Conservation (phyloP, 2,888 invertebrate species). For the Cryptosula pallasiana region DNA sequence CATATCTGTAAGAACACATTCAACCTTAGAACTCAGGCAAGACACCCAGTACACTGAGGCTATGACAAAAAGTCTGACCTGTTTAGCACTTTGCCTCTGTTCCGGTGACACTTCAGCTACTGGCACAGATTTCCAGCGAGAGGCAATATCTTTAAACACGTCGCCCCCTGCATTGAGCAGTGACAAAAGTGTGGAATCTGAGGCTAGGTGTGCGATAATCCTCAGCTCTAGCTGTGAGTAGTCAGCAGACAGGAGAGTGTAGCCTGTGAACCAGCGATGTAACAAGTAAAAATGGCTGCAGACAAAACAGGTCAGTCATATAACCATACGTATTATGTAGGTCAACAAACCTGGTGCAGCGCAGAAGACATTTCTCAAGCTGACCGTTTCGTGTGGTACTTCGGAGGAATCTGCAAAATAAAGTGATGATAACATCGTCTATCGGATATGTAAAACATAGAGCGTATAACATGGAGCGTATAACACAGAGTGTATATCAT, state of each 20-base stretch:
- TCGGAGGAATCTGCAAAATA: background rate
- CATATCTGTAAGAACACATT: no score
- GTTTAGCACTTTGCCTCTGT: constrained; percentile 75
- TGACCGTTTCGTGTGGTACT: background rate
- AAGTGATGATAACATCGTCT: background rate
- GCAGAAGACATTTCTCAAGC: background rate
- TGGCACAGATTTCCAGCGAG: constrained; percentile 71
- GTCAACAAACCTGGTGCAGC: background rate
- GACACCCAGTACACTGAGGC: no score
- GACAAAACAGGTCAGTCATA: no score
- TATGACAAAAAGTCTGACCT: constrained; percentile 58
- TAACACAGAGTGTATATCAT: no score
- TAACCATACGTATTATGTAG: background rate
- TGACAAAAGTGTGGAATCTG: constrained; percentile 65
- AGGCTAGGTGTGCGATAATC: constrained; percentile 82
- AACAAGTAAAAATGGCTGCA: no score
- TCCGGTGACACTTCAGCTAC: constrained; percentile 67
- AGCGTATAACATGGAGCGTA: no score
- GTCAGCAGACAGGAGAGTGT: constrained; percentile 75
- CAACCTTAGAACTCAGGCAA: no score
- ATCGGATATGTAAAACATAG: no score
- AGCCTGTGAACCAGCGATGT: constrained; percentile 1
- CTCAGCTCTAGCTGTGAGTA: constrained; percentile 94
- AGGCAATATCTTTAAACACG: constrained; percentile 68
- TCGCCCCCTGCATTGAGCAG: constrained; percentile 56